These are phyloP conservation scores for Theristicus caerulescens DNA, from an alignment of 2,113 vertebrate species.

Conservation along the genomic window DNA sequence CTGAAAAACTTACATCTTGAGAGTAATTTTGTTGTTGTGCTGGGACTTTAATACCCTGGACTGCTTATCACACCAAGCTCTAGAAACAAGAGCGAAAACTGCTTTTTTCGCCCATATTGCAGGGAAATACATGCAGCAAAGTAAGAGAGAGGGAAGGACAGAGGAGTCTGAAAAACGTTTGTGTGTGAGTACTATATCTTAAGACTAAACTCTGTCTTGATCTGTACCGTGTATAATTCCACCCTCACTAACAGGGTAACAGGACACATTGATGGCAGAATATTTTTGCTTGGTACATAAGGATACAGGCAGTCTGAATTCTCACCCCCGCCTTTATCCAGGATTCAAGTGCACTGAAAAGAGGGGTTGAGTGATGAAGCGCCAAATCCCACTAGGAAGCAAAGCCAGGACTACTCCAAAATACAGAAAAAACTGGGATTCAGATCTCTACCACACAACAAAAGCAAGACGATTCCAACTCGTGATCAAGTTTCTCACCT, in stretches of 20 bases:
- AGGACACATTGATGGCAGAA: neutral
- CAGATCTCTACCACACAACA: neutral
- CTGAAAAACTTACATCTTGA: neutral
- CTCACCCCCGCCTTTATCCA: neutral
- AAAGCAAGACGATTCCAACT: neutral
- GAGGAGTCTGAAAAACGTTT: neutral
- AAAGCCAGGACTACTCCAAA: neutral
- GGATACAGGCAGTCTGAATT: neutral
- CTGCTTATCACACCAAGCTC: neutral
- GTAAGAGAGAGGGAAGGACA: neutral
- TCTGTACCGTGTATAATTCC: neutral
- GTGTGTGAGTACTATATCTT: neutral
- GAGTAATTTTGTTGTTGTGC: neutral
- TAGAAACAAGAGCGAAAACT: neutral
- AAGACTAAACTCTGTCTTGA: neutral
- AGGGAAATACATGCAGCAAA: neutral
- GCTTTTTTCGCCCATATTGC: rapidly evolving
- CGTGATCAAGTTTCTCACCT: neutral
- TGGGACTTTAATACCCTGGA: neutral
- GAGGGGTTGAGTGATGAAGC: neutral
- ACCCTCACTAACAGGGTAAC: neutral
- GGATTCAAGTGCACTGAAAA: neutral
- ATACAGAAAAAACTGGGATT: neutral
- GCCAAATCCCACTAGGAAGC: neutral
- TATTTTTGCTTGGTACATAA: neutral